These are phyloP conservation scores for Sarcophilus harrisii DNA, from an alignment of 2,797 vertebrate species.

Conservation along the genomic window DNA sequence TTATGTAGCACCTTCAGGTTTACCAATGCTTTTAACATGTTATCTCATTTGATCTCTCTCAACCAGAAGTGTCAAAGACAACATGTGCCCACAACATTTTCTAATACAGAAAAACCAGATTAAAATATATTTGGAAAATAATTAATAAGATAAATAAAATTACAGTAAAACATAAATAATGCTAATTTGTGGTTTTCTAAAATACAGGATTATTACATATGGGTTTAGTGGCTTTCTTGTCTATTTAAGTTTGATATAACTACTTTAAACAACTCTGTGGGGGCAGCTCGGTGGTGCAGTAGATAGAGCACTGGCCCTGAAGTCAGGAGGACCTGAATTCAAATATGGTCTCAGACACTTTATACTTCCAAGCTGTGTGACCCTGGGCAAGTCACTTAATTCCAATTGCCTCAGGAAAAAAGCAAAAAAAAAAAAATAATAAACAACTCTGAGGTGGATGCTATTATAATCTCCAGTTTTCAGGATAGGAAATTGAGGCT, in stretches of 20 bases:
- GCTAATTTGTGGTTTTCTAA: background rate
- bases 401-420: too few relatives aligned
- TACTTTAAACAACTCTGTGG: background rate
- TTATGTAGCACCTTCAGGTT: background rate
- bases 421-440: too few relatives aligned
- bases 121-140: background rate
- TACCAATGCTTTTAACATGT: background rate
- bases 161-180: background rate
- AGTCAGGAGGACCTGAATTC: too few relatives aligned
- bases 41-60: background rate
- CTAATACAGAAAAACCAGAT: background rate
- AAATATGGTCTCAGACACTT: too few relatives aligned
- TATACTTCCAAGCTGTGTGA: too few relatives aligned
- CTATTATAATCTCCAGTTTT: background rate
- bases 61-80: background rate
- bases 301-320: too few relatives aligned
- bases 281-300: too few relatives aligned
- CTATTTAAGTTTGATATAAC: background rate
- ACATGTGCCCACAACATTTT: background rate
- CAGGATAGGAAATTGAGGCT: background rate
- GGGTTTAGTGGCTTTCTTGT: background rate
- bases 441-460: background rate
- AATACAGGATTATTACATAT: background rate
- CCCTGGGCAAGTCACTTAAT: too few relatives aligned
- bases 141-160: background rate